Conservation (phyloP, 2,888 invertebrate genomes). For the Lysandra bellargus region DNA sequence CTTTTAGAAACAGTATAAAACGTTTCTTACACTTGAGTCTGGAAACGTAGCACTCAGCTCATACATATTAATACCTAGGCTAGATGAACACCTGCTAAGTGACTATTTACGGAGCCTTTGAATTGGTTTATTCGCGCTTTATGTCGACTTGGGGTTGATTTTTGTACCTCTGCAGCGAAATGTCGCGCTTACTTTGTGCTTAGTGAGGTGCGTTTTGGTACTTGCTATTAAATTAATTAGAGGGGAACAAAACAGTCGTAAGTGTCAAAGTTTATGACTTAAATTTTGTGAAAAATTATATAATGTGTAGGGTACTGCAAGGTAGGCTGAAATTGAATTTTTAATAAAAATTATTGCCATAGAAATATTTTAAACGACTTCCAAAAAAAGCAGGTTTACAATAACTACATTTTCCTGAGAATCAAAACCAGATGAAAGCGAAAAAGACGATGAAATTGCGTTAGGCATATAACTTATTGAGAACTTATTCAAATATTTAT, state of each 20-base stretch:
- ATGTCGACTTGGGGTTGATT: slow-evolving; percentile 16
- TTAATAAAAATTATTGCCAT: too few relatives aligned
- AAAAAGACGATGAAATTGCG: too few relatives aligned
- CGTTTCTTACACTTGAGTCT: slow-evolving; percentile 31
- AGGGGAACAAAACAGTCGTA: background rate
- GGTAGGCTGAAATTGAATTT: too few relatives aligned
- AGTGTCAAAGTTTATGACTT: background rate
- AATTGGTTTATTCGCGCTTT: slow-evolving; percentile 33
- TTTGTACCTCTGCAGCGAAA: slow-evolving; percentile 15
- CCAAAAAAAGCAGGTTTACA: too few relatives aligned
- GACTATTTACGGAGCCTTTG: slow-evolving; percentile 37
- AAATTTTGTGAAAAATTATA: too few relatives aligned
- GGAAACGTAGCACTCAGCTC: slow-evolving; percentile 28
- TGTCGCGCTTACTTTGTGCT: slow-evolving; percentile 19
- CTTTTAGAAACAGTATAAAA: slow-evolving; percentile 31
- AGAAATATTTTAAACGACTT: too few relatives aligned
- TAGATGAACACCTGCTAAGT: slow-evolving; percentile 44
- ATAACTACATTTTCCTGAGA: too few relatives aligned
- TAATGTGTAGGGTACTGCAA: too few relatives aligned
- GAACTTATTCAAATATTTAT: too few relatives aligned
- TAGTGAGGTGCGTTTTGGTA: slow-evolving; percentile 7
- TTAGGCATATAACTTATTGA: too few relatives aligned
- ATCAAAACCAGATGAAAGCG: too few relatives aligned
- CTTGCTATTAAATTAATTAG: background rate
- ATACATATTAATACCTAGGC: slow-evolving; percentile 36